Base-by-base conservation (phyloP, 2,888 invertebrate species). In the Dryobota labecula region DNA sequence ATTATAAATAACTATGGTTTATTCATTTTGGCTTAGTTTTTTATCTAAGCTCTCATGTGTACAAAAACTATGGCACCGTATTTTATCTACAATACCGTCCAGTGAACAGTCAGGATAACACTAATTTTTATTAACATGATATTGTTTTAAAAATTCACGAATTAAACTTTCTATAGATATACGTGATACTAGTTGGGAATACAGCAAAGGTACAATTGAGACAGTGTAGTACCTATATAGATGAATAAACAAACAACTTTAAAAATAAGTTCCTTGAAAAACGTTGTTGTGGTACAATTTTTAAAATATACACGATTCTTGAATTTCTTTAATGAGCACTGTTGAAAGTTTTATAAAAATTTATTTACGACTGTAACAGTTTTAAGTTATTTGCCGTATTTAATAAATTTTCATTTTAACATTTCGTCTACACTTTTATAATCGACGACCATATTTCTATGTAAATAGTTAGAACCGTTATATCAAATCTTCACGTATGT, bases 41-140 rank as follows among this genome's bases (percentile, higher is more conserved):
- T 84, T 88, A 88, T 86, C 89, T 89, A 86, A 80, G 88, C 86
- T 90, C 86, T 90, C 86, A 71, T 87, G 86, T 88, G 85, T 89
- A 87, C 86, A 88, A 87, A 71, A 86, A 87, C 87, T 85, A 88
- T 86, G 88, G 91, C 93, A 93, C 92, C 90, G 90, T 90, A 87
- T 90, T 91, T 92, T 92, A 90, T 94, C 89, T 92, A 87, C 90
- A 91, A 94, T 92, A 95, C 95, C 95, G 95, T 95, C 95, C 95
- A 95, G 94, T 95, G 92, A 94, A 90, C 89, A 90, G 86, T 75
- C 81, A 81, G 70, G 56, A 74, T 73, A 57, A 68, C 81, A 88
- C 87, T 86, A 80, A 83, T 88, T 85, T 84, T 85, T 88, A 88
- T 86, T 83, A 84, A 86, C 87, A 88, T 88, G 83, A 87, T 85